Evolutionary conservation across 2,888 invertebrate genomes (phyloP).

Genomic region (Drosophila ustulata): DNA sequence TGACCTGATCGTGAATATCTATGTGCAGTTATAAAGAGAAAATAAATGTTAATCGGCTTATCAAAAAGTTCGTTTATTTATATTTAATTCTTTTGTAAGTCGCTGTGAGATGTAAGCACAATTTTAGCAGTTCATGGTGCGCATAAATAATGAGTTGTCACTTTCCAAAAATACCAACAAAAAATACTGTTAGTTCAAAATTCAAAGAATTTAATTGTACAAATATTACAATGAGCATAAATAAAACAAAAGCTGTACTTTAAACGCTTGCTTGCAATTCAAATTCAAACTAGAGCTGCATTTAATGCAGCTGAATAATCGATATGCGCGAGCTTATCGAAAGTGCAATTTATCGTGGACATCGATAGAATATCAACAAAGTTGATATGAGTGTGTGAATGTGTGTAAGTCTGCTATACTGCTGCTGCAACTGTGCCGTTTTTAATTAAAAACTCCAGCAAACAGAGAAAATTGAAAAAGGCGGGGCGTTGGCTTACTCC

Average conservation of each 20-base stretch:
- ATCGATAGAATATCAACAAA: slow-evolving; percentile 56
- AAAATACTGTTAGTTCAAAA: background rate
- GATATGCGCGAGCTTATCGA: slow-evolving; percentile 20
- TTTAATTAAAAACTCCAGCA: slow-evolving; percentile 60
- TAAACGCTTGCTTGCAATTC: background rate
- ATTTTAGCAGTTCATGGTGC: background rate
- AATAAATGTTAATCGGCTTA: too few relatives aligned
- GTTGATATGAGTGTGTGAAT: slow-evolving; percentile 23
- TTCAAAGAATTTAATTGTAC: background rate
- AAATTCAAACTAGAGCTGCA: background rate
- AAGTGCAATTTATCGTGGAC: slow-evolving; percentile 2
- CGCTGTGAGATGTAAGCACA: too few relatives aligned
- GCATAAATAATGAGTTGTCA: background rate
- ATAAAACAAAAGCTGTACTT: too few relatives aligned
- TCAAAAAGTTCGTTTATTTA: too few relatives aligned
- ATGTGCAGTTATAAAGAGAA: too few relatives aligned
- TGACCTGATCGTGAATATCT: too few relatives aligned
- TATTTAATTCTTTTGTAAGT: too few relatives aligned
- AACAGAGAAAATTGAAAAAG: slow-evolving; percentile 30
- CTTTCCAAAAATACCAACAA: slow-evolving; percentile 1
- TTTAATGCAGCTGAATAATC: slow-evolving; percentile 10
- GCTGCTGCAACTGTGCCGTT: slow-evolving; percentile 50
- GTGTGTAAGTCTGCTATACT: background rate
- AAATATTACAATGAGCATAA: background rate
- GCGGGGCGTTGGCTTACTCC: slow-evolving; percentile 59